A percentile compares a stretch with the other conserved stretches of the same genome.
phyloP scores from a whole-genome alignment of 1,140 invertebrate species.

The Acromyrmex charruanus region DNA sequence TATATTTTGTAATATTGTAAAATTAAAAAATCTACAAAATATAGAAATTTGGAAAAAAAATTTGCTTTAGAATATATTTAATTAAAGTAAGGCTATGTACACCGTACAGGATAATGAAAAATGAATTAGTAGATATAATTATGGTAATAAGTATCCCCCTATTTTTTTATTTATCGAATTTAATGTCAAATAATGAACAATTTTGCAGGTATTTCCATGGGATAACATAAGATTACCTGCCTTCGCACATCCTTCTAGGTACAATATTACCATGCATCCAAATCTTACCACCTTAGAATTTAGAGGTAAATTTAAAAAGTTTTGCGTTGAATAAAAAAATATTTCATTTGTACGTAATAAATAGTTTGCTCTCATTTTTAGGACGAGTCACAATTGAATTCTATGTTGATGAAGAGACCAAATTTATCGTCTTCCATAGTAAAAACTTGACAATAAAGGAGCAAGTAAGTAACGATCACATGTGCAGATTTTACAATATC shows the following conservation, averaged over 20 bases:
- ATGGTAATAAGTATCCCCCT: not conserved
- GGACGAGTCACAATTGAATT: conserved; percentile 95
- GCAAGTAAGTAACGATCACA: conserved; percentile 87
- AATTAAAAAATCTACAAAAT: not conserved
- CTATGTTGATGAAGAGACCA: conserved; percentile 93
- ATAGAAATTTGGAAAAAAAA: not conserved
- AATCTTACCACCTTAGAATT: conserved; percentile 96
- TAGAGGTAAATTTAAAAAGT: conserved; percentile 88
- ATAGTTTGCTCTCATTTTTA: conserved; percentile 81
- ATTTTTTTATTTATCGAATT: not conserved
- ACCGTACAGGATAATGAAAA: conserved; percentile 60
- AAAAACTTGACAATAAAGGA: conserved; percentile 96
- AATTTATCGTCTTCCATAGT: conserved; percentile 96
- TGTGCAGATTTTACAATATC: not conserved
- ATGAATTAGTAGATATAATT: conserved; percentile 67
- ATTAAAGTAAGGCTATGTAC: conserved; percentile 4
- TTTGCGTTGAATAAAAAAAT: not conserved
- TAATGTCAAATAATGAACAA: not conserved
- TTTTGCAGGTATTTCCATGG: conserved; percentile 94
- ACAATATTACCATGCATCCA: conserved; percentile 96
- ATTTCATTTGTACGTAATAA: not conserved
- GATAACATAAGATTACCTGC: conserved; percentile 94
- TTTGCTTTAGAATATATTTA: not conserved
- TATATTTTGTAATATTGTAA: no score
- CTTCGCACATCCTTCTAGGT: conserved; percentile 93